phyloP scores from a whole-genome alignment of 2,113 vertebrate species.

The Gymnobelideus leadbeateri region DNA sequence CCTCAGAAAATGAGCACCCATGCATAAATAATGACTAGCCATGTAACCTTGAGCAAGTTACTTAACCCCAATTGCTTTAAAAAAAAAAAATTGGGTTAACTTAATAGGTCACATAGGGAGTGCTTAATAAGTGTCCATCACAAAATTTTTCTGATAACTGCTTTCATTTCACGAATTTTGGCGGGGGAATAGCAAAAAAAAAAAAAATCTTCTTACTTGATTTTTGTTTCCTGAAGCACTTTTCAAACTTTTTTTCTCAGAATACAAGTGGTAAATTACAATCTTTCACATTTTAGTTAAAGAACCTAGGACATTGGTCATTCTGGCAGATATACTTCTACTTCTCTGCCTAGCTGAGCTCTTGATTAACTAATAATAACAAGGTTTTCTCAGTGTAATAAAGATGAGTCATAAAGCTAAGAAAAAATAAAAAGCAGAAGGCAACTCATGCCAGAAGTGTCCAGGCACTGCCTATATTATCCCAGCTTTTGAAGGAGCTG shows the following conservation, averaged over 20 bases:
- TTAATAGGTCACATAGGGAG: neutral
- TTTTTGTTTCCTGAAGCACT: conserved; percentile 8
- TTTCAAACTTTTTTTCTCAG: conserved; percentile 34
- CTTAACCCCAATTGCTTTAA: too few species aligned
- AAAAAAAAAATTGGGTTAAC: too few species aligned
- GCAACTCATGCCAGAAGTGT: neutral
- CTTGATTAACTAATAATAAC: conserved; percentile 14
- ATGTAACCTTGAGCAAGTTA: too few species aligned
- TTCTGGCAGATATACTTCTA: neutral
- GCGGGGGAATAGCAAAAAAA: too few species aligned
- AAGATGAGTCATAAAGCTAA: neutral
- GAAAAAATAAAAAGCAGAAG: conserved; percentile 21
- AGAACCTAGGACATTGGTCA: conserved; percentile 8
- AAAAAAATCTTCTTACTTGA: conserved; percentile 34
- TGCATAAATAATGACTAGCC: too few species aligned
- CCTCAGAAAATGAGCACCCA: too few species aligned
- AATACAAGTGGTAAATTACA: conserved; percentile 26
- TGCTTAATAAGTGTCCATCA: neutral
- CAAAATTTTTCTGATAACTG: neutral
- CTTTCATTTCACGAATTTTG: conserved; percentile 11
- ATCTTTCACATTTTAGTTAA: neutral
- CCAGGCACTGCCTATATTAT: neutral
- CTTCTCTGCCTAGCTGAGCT: neutral
- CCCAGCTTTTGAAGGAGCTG: too few species aligned
- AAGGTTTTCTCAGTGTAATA: conserved; percentile 30